phyloP scores from a whole-genome alignment of 2,797 vertebrate genomes.

The Falco concolor region DNA sequence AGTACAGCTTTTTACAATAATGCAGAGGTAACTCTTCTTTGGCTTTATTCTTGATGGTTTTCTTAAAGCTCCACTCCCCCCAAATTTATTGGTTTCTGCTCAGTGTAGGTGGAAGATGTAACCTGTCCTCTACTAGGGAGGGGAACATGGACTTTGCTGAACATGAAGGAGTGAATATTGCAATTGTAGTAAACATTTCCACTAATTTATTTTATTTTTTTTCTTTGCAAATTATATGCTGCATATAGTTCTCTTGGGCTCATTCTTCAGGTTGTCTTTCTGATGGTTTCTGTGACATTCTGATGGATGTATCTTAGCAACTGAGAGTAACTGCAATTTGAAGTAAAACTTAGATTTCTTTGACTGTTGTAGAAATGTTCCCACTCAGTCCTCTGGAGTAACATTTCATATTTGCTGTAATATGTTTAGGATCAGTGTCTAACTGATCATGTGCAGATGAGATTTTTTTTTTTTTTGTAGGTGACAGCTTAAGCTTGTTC shows the following conservation, averaged over 20 bases:
- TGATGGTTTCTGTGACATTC: constrained; percentile 39
- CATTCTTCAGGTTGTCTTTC: constrained; percentile 39
- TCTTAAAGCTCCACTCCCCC: neutral
- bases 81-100: neutral
- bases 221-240: neutral
- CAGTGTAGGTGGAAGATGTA: neutral
- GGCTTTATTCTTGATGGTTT: neutral
- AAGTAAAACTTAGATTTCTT: constrained; percentile 50
- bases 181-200: constrained; percentile 21
- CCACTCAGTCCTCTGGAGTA: constrained; percentile 52
- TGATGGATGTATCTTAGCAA: constrained; percentile 62
- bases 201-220: neutral
- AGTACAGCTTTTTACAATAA: constrained; percentile 99
- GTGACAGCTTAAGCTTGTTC: neutral
- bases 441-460: neutral
- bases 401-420: constrained; percentile 27
- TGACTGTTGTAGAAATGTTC: constrained; percentile 57
- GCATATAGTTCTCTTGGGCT: neutral
- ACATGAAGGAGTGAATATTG: neutral
- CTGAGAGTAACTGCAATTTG: constrained; percentile 43
- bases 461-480: neutral
- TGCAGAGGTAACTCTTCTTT: constrained; percentile 84
- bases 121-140: neutral
- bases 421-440: constrained; percentile 2
- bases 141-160: neutral